Evolutionary conservation across 1,140 invertebrate genomes (phyloP).

Genomic region (Bilobella aurantiaca): DNA sequence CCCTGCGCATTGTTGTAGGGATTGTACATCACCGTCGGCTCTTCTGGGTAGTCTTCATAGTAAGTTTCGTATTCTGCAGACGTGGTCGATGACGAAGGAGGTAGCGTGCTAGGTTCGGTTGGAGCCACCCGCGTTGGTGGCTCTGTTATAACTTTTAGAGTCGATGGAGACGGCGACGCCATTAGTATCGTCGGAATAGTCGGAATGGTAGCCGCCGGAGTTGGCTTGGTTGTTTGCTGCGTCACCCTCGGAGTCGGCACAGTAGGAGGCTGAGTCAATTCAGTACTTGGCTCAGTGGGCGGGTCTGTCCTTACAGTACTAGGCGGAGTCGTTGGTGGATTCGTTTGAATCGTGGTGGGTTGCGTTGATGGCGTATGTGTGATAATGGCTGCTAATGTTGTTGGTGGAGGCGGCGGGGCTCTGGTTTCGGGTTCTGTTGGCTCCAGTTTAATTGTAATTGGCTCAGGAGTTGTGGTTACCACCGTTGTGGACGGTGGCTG

Average conservation of each 20-base stretch:
- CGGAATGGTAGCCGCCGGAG: neutral
- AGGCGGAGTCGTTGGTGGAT: neutral
- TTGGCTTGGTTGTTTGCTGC: neutral
- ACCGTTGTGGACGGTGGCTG: no score
- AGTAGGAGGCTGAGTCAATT: no score
- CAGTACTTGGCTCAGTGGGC: no score
- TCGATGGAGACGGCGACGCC: neutral
- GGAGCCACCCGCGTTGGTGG: neutral
- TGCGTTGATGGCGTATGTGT: neutral
- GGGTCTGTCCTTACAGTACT: no score
- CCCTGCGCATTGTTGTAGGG: slow-evolving; percentile 3
- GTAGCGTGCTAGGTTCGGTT: neutral
- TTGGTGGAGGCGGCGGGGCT: no score
- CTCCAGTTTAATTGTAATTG: no score
- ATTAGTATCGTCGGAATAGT: neutral
- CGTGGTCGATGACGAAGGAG: neutral
- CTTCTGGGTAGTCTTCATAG: slow-evolving; percentile 11
- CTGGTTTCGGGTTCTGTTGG: no score
- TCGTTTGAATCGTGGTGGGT: neutral
- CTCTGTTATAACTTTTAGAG: neutral
- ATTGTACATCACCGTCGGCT: slow-evolving; percentile 10
- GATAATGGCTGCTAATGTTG: no score
- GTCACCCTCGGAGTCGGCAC: neutral
- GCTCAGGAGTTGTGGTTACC: no score
- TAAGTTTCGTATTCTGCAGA: slow-evolving; percentile 7